Base-by-base conservation (phyloP, 2,797 vertebrate species). In the Vespertilio murinus region DNA sequence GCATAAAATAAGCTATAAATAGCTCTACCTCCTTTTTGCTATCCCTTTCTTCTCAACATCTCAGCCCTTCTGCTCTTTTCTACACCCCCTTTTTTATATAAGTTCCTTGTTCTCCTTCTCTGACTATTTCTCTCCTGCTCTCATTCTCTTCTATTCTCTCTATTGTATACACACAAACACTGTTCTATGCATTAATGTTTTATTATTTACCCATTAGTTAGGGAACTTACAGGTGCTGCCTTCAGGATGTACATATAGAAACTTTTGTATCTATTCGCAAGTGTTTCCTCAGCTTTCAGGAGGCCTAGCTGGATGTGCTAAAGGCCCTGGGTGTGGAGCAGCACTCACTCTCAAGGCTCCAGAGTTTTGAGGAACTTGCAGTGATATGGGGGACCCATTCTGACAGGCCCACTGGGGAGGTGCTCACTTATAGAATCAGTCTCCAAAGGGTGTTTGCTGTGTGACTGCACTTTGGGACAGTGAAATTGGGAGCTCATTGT, bases 311-410 rank as follows among this genome's bases (percentile, higher is more conserved):
- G 18, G 54, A 28, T 59, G 5, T 11, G 18, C 13, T 45, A 9
- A 65, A 59, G 1, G 0, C 9, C 3, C 18, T n/a, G 69, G 49
- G 23, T 20, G 16, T 20, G 25, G 18, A 23, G 12, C 4, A n/a
- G 33, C 14, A n/a, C 45, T 71, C 3, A 17, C 16, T 85, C 22
- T 56, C 0, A 5, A 73, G 16, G 54, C 25, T n/a, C 33, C 1
- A 17, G 47, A 42, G 42, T 14, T 3, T 47, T 5, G 2, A 7
- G 49, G 23, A 75, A 13, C 23, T 33, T 25, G 12, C 3, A 5
- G 20, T 2, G 0, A 12, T 3, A 6, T 2, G 16, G 52, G 12
- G 70, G 85, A 6, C 22, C 20, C 28, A 4, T 0, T 11, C 9
- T 6, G 28, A 16, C 28, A 56, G 28, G 35, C 18, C 0, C 0